A percentile compares a stretch with the other conserved stretches of the same genome.
Evolutionary conservation across 2,888 invertebrate genomes (phyloP).

Genomic region (Drosophila stalkeri): DNA sequence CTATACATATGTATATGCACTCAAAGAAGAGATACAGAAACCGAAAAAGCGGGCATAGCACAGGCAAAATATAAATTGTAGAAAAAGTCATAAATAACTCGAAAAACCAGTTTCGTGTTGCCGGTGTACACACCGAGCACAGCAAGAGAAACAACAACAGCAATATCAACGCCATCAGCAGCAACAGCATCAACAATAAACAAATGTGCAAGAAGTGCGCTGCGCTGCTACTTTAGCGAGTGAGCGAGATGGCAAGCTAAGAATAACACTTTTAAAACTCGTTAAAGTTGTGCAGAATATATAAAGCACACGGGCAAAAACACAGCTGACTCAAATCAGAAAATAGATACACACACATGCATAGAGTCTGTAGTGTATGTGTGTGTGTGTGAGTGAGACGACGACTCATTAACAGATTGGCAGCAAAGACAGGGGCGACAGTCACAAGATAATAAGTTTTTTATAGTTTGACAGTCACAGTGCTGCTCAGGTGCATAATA

Average conservation of each 20-base stretch:
- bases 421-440: constrained; percentile 21
- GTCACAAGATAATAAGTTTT: constrained; percentile 44
- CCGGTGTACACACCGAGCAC: constrained; percentile 76
- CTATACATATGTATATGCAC: background rate
- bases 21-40: constrained; percentile 61
- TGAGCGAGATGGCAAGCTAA: constrained; percentile 58
- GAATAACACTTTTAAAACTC: constrained; percentile 73
- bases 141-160: constrained; percentile 35
- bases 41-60: constrained; percentile 61
- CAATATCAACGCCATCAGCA: constrained; percentile 22
- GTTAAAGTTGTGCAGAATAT: constrained; percentile 75
- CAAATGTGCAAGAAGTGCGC: constrained; percentile 76
- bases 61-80: constrained; percentile 69
- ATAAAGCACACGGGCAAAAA: constrained; percentile 58
- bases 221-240: constrained; percentile 17
- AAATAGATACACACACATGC: constrained; percentile 12
- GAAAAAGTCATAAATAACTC: constrained; percentile 80
- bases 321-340: constrained; percentile 70
- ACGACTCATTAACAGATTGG: constrained; percentile 40
- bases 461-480: constrained; percentile 44
- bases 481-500: constrained; percentile 34
- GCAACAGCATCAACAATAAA: constrained; percentile 62
- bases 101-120: constrained; percentile 79
- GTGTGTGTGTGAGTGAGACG: constrained; percentile 16
- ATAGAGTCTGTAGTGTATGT: background rate